These are phyloP conservation scores for Anastrepha ludens DNA, from an alignment of 1,140 invertebrate species.

Conservation along the genomic window DNA sequence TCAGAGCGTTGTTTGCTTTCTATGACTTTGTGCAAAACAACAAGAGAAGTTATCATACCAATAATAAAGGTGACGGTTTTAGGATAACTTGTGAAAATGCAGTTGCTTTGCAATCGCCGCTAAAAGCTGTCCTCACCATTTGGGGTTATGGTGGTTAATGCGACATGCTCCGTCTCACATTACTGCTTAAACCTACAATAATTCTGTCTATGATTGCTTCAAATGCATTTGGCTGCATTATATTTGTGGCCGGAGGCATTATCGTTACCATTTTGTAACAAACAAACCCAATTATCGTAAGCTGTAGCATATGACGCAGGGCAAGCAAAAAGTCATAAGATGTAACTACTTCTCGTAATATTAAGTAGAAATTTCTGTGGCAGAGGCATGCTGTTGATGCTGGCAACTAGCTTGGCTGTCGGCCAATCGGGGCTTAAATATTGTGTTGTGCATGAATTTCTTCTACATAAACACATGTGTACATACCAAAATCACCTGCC, in stretches of 20 bases:
- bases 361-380: constrained; percentile 7
- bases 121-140: neutral
- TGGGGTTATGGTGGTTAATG: neutral
- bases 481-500: neutral
- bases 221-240: constrained; percentile 24
- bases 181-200: neutral
- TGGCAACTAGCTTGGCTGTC: neutral
- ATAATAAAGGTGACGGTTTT: constrained; percentile 2
- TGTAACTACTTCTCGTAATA: neutral
- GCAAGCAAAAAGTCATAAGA: neutral
- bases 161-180: neutral
- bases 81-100: neutral
- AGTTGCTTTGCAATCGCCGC: constrained; percentile 14
- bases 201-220: neutral
- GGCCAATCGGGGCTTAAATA: neutral
- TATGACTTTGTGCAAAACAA: constrained; percentile 4
- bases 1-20: neutral
- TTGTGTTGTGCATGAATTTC: neutral
- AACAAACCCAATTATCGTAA: constrained; percentile 44
- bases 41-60: constrained; percentile 25
- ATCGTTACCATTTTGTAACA: neutral
- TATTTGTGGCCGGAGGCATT: constrained; percentile 1
- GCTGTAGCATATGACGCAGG: neutral
- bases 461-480: neutral
- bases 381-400: neutral